Conservation (phyloP, 2,888 invertebrate species). For the Lasioglossum malachurum region DNA sequence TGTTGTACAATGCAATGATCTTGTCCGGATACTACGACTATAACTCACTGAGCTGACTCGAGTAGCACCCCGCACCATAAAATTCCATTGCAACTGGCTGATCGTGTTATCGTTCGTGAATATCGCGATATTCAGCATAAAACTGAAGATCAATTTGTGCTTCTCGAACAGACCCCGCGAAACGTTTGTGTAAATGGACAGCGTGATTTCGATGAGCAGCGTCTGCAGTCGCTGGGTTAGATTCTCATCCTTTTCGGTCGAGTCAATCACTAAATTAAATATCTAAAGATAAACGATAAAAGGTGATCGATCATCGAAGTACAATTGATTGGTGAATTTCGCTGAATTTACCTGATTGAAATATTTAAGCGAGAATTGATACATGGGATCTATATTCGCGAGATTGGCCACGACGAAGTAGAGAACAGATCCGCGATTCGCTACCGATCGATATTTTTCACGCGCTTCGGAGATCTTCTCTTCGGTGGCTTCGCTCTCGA, state of each 20-base stretch:
- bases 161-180: conserved; percentile 96
- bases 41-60: conserved; percentile 84
- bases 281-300: conserved; percentile 85
- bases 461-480: conserved; percentile 93
- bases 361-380: conserved; percentile 97
- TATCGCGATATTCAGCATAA: conserved; percentile 92
- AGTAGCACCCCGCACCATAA: conserved; percentile 91
- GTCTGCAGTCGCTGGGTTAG: conserved; percentile 89
- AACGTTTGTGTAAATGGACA: conserved; percentile 93
- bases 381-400: conserved; percentile 97
- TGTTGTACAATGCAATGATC: neutral
- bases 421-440: conserved; percentile 94
- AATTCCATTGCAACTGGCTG: conserved; percentile 89
- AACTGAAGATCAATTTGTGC: conserved; percentile 95
- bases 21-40: neutral
- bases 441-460: conserved; percentile 94
- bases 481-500: conserved; percentile 95
- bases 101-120: conserved; percentile 89
- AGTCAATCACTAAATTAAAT: conserved; percentile 92
- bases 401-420: conserved; percentile 96
- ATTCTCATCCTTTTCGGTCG: conserved; percentile 89
- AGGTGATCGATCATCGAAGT: neutral
- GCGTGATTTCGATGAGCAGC: conserved; percentile 91
- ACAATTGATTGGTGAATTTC: neutral
- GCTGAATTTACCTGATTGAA: conserved; percentile 88